These are phyloP conservation scores for Phyllopteryx taeniolatus DNA, from an alignment of 2,113 vertebrate genomes.

Conservation along the genomic window DNA sequence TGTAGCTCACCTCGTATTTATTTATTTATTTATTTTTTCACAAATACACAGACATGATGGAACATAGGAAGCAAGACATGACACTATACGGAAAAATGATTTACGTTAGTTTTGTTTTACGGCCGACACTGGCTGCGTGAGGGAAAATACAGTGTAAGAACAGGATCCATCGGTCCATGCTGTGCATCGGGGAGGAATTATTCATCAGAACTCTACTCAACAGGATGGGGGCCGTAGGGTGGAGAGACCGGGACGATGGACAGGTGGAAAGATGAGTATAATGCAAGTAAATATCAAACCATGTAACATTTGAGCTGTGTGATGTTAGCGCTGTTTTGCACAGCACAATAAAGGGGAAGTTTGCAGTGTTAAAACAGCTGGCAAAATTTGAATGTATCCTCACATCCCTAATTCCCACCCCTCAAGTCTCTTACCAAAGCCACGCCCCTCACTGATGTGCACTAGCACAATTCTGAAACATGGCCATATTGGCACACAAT, in stretches of 20 bases:
- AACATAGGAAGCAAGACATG: conserved; percentile 6
- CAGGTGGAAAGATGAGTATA: conserved; percentile 35
- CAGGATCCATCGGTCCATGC: background rate
- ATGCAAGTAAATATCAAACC: conserved; percentile 29
- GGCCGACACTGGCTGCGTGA: background rate
- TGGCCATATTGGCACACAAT: no score
- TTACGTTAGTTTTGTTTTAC: background rate
- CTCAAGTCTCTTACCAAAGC: no score
- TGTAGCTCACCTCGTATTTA: background rate
- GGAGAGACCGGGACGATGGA: conserved; percentile 12
- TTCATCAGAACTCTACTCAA: conserved; percentile 32
- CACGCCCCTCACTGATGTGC: no score
- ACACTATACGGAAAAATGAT: background rate
- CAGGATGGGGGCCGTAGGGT: background rate
- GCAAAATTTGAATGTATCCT: no score
- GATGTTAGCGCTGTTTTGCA: conserved; percentile 19
- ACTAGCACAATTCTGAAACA: no score
- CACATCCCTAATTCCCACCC: no score
- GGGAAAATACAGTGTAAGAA: conserved; percentile 22
- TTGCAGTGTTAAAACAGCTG: no score
- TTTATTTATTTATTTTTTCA: background rate
- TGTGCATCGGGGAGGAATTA: conserved; percentile 10
- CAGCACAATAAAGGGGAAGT: conserved; percentile 32
- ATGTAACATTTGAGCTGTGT: conserved; percentile 23
- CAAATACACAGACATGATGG: conserved; percentile 18